These are phyloP conservation scores for Ectemnius continuus DNA, from an alignment of 2,888 invertebrate genomes.

Conservation along the genomic window DNA sequence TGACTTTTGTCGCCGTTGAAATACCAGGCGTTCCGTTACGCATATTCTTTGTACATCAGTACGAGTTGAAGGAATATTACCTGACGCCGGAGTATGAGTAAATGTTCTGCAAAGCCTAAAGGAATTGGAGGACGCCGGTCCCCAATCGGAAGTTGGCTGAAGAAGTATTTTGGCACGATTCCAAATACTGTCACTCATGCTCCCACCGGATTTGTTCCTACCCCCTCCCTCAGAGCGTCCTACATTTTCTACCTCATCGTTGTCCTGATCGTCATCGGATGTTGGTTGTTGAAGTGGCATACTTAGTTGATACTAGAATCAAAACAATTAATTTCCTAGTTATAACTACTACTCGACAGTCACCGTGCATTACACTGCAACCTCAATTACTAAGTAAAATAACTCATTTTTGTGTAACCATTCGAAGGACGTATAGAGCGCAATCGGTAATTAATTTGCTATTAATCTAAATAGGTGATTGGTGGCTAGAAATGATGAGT, in stretches of 20 bases:
- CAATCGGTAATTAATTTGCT: no score
- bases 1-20: no score
- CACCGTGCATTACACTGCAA: no score
- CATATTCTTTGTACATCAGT: no score
- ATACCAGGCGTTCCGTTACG: no score
- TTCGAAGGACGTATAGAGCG: no score
- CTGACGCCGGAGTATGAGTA: conserved; percentile 67
- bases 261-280: conserved; percentile 65
- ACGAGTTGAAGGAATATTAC: conserved; percentile 44
- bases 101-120: conserved; percentile 74
- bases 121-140: conserved; percentile 79
- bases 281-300: conserved; percentile 55
- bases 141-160: conserved; percentile 87
- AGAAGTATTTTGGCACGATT: conserved; percentile 80
- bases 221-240: conserved; percentile 31
- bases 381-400: no score
- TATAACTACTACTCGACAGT: no score
- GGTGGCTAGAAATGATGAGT: no score
- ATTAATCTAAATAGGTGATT: no score
- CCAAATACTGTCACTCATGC: conserved; percentile 60
- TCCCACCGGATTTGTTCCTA: conserved; percentile 42
- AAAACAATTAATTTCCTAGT: neutral
- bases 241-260: conserved; percentile 60
- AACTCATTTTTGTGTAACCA: no score
- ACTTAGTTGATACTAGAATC: conserved; percentile 64